A percentile compares a stretch with the other conserved stretches of the same genome.
Evolutionary conservation across 2,888 invertebrate species (phyloP).

Genomic region (Pyralis farinalis): DNA sequence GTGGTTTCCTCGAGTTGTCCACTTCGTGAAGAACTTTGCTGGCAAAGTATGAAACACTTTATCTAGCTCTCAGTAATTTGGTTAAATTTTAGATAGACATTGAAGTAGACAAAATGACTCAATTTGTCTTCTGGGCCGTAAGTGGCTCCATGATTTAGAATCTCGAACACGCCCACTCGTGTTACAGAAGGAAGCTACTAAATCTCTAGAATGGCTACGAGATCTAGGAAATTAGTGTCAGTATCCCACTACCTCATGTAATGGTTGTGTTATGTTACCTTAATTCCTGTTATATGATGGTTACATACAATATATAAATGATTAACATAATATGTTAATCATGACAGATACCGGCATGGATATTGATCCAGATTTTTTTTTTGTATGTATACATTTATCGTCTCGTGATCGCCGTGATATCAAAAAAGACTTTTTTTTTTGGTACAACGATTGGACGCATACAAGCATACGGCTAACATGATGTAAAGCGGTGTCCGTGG

Average conservation of each 20-base stretch:
- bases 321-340: too few relatives aligned
- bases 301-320: too few relatives aligned
- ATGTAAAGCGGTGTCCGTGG: too few relatives aligned
- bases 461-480: too few relatives aligned
- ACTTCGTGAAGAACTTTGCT: constrained; percentile 1
- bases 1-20: background rate
- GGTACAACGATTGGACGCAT: too few relatives aligned
- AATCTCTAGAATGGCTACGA: constrained; percentile 50
- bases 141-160: constrained; percentile 65
- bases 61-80: constrained; percentile 17
- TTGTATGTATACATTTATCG: too few relatives aligned
- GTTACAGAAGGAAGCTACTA: constrained; percentile 54
- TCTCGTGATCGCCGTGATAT: too few relatives aligned
- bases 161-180: constrained; percentile 50
- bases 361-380: too few relatives aligned
- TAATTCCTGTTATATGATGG: too few relatives aligned
- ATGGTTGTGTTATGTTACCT: constrained; percentile 22
- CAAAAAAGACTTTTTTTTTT: too few relatives aligned
- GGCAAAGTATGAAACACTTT: background rate
- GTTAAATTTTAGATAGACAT: constrained; percentile 36
- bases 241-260: constrained; percentile 31
- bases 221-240: constrained; percentile 45
- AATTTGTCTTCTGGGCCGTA: constrained; percentile 58
- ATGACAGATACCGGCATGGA: too few relatives aligned
- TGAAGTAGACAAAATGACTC: constrained; percentile 54